Conservation (phyloP, 2,797 vertebrate genomes). For the Sebastes taczanowskii region DNA sequence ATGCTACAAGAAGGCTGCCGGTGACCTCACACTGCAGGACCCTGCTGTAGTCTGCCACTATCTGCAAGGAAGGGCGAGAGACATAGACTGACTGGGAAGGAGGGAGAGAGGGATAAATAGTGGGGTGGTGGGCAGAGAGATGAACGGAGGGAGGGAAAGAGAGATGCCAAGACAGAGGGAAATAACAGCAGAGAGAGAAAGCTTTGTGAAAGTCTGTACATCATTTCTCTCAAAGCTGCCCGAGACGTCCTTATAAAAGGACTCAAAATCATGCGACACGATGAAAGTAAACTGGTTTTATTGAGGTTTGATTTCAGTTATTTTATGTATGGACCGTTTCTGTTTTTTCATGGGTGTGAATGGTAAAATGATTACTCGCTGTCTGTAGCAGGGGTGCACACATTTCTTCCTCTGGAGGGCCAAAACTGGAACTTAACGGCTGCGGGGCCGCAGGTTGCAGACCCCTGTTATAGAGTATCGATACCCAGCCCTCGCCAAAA, state of each 20-base stretch:
- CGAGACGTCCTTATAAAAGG: neutral
- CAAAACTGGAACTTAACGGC: no score
- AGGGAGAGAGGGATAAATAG: slow-evolving; percentile 51
- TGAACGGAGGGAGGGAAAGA: slow-evolving; percentile 5
- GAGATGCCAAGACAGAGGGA: slow-evolving; percentile 53
- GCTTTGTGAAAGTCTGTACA: neutral
- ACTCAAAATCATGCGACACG: neutral
- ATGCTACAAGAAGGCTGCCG: slow-evolving; percentile 81
- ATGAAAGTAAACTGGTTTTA: neutral
- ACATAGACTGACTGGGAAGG: neutral
- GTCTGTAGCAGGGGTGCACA: no score
- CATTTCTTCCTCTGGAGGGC: no score
- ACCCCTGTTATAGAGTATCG: no score
- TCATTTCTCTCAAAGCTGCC: neutral
- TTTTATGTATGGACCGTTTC: no score
- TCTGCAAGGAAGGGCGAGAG: slow-evolving; percentile 56
- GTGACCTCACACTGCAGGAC: slow-evolving; percentile 76
- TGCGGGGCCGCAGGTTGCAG: no score
- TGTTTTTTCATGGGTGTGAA: no score
- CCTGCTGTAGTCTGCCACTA: slow-evolving; percentile 62
- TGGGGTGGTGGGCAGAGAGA: slow-evolving; percentile 30
- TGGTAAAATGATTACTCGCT: no score
- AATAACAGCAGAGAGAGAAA: slow-evolving; percentile 25
- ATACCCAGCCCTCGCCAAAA: no score
- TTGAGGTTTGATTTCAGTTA: neutral